Evolutionary conservation across 2,888 invertebrate genomes (phyloP).

Genomic region (Zaprionus obscuricornis): DNA sequence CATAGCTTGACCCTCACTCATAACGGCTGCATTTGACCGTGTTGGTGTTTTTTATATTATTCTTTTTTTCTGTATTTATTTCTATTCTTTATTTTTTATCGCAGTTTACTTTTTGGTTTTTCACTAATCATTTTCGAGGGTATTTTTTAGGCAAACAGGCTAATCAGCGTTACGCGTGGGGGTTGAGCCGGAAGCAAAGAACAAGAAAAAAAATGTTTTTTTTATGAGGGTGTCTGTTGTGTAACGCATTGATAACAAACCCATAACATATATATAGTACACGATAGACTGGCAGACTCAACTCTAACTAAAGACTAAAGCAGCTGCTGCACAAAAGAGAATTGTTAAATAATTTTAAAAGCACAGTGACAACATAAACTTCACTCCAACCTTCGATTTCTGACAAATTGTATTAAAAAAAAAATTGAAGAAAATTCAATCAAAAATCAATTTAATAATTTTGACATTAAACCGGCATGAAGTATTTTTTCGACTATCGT

Average conservation of each 20-base stretch:
- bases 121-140: slow-evolving; percentile 56
- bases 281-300: no score
- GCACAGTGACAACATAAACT: slow-evolving; percentile 1
- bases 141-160: slow-evolving; percentile 70
- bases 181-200: slow-evolving; percentile 56
- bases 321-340: slow-evolving; percentile 49
- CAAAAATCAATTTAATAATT: slow-evolving; percentile 67
- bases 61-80: slow-evolving; percentile 13
- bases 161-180: slow-evolving; percentile 66
- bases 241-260: slow-evolving; percentile 23
- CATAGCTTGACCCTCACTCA: slow-evolving; percentile 68
- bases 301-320: slow-evolving; percentile 4
- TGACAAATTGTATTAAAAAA: slow-evolving; percentile 71
- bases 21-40: slow-evolving; percentile 59
- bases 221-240: slow-evolving; percentile 65
- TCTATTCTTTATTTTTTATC: slow-evolving; percentile 38
- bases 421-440: slow-evolving; percentile 52
- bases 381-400: slow-evolving; percentile 33
- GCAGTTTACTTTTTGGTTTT: slow-evolving; percentile 35
- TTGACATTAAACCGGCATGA: slow-evolving; percentile 71
- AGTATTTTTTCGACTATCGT: slow-evolving; percentile 3
- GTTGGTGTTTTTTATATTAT: slow-evolving; percentile 36
- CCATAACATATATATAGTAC: no score
- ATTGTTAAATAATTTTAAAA: slow-evolving; percentile 10
- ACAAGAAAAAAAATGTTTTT: slow-evolving; percentile 16